Conservation (phyloP, 2,888 invertebrate genomes). For the Plutella xylostella region DNA sequence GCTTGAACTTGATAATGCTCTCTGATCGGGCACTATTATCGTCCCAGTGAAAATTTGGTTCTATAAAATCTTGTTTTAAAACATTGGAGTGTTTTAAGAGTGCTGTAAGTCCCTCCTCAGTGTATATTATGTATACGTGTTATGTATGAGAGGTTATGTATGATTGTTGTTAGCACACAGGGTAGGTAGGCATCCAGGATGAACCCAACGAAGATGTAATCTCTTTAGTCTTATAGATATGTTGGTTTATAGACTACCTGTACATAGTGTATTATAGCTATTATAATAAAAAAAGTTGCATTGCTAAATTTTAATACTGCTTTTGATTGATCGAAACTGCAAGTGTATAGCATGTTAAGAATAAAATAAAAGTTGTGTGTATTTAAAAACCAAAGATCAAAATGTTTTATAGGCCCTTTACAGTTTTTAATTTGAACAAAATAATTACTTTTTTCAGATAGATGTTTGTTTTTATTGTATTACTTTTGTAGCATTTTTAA, state of each 20-base stretch:
- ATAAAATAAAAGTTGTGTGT: background rate
- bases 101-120: constrained; percentile 42
- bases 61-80: too few relatives aligned
- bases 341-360: background rate
- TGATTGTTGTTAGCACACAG: constrained; percentile 45
- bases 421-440: background rate
- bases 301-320: background rate
- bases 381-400: constrained; percentile 8
- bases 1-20: too few relatives aligned
- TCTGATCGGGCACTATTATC: too few relatives aligned
- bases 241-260: background rate
- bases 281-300: background rate
- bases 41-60: too few relatives aligned
- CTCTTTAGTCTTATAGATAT: constrained; percentile 19
- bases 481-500: background rate
- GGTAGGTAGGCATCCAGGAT: constrained; percentile 50
- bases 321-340: background rate
- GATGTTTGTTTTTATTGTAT: background rate
- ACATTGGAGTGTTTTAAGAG: too few relatives aligned
- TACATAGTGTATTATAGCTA: constrained; percentile 3
- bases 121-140: background rate
- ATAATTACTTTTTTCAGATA: background rate
- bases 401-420: background rate
- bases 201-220: constrained; percentile 46
- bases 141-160: constrained; percentile 7